Base-by-base conservation (phyloP, 2,113 vertebrate genomes). In the Ailurus styani region DNA sequence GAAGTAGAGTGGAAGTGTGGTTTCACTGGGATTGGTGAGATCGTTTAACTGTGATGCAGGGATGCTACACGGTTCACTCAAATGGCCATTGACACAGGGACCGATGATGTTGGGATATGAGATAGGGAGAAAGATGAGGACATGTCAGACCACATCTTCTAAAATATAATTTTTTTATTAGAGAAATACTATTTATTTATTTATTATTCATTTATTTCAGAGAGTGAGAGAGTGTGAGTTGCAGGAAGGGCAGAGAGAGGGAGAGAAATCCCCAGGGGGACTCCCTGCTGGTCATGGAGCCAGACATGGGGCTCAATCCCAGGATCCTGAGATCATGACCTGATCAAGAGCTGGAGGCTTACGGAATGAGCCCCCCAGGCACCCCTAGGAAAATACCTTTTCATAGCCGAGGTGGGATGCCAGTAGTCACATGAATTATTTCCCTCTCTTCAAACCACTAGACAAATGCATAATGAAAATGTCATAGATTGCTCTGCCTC, bases 161-260 rank as follows among this genome's bases (percentile, higher is more conserved):
- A 70, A 96, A 93, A 89, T 3, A 37, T 55, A 17, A 37, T 93
- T 90, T 92, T 96, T 91, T 73, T 83, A 91, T 87, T 95, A 78
- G 68, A 91, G 50, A 88, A 91, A 91, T 86, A 27, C 37, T 92
- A 68, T 86, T 95, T n/a, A 68, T 68, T 20, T 68, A 68, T 68
- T 20, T n/a, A n/a, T 68, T n/a, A 8, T 68, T 8, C 17, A 17
- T n/a, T n/a, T n/a, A 20, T 68, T n/a, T 68, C 66, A 68, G 66
- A 68, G 7, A n/a, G 66, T 60, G 57, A 68, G 34, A 20, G 66
- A n/a, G 17, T 68, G n/a, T 68, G 34, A n/a, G 34, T n/a, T 17
- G 66, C 2, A 4, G 17, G 64, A 68, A 17, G 64, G 17, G 17
- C 66, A 68, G 17, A 68, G 66, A 68, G 34, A n/a, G 17, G 34